A percentile compares a stretch with the other conserved stretches of the same genome.
Conservation (phyloP, 2,797 vertebrate genomes). For the Sebastes taczanowskii region DNA sequence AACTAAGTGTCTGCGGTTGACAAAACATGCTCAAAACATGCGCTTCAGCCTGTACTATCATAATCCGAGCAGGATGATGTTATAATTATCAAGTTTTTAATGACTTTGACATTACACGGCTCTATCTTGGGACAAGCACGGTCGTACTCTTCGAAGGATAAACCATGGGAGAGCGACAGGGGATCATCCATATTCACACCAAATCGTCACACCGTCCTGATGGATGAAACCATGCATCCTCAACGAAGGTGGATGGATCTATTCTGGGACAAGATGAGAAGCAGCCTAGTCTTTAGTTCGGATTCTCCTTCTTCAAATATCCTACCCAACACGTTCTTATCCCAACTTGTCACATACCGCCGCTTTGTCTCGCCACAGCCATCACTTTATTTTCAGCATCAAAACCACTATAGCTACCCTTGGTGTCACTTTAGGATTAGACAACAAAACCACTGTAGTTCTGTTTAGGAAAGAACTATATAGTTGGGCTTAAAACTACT, state of each 20-base stretch:
- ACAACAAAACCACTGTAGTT: too few relatives aligned
- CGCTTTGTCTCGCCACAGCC: too few relatives aligned
- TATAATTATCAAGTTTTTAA: neutral
- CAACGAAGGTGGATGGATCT: neutral
- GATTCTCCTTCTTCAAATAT: too few relatives aligned
- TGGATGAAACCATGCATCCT: neutral
- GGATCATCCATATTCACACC: neutral
- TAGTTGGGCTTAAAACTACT: neutral
- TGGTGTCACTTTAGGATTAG: too few relatives aligned
- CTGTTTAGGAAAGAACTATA: neutral
- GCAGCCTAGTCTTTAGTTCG: neutral
- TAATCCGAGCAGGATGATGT: neutral
- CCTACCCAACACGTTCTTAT: too few relatives aligned
- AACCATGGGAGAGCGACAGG: neutral
- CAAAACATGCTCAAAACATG: neutral
- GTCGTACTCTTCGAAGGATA: neutral
- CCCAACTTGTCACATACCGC: too few relatives aligned
- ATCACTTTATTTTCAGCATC: too few relatives aligned
- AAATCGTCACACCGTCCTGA: neutral
- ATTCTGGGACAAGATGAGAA: neutral
- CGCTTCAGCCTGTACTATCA: neutral
- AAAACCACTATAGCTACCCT: too few relatives aligned
- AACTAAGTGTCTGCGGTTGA: conserved; percentile 23
- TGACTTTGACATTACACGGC: neutral
- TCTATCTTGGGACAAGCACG: neutral